Evolutionary conservation across 2,888 invertebrate species (phyloP).

Genomic region (Bembecia ichneumoniformis): DNA sequence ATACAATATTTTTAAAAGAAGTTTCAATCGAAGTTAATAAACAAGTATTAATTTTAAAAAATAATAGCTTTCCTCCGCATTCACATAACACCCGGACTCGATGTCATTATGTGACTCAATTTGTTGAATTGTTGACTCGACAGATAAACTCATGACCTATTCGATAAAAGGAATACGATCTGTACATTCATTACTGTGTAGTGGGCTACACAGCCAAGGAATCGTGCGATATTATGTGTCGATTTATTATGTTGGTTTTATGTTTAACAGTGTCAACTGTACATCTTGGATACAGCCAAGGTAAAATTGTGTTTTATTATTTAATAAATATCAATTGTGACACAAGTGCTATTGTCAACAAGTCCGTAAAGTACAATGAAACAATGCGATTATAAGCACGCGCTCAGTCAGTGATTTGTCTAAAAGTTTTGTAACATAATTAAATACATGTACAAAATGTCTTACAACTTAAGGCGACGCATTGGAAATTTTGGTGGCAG

Average conservation of each 20-base stretch:
- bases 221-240: not conserved
- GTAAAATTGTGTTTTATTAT: not conserved
- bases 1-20: too few relatives aligned
- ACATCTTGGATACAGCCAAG: not conserved
- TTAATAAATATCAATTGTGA: not conserved
- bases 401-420: too few relatives aligned
- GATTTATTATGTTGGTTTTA: not conserved
- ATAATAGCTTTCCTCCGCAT: too few relatives aligned
- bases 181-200: not conserved
- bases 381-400: too few relatives aligned
- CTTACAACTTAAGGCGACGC: too few relatives aligned
- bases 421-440: too few relatives aligned
- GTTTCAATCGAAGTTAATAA: too few relatives aligned
- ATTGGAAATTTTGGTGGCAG: too few relatives aligned
- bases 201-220: not conserved
- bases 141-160: not conserved
- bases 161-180: not conserved
- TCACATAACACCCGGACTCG: too few relatives aligned
- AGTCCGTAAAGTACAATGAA: not conserved
- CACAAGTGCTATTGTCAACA: not conserved
- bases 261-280: not conserved
- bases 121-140: not conserved
- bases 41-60: too few relatives aligned
- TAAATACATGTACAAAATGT: too few relatives aligned
- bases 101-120: too few relatives aligned